phyloP scores from a whole-genome alignment of 2,113 vertebrate species.

The Falcunculus frontatus region DNA sequence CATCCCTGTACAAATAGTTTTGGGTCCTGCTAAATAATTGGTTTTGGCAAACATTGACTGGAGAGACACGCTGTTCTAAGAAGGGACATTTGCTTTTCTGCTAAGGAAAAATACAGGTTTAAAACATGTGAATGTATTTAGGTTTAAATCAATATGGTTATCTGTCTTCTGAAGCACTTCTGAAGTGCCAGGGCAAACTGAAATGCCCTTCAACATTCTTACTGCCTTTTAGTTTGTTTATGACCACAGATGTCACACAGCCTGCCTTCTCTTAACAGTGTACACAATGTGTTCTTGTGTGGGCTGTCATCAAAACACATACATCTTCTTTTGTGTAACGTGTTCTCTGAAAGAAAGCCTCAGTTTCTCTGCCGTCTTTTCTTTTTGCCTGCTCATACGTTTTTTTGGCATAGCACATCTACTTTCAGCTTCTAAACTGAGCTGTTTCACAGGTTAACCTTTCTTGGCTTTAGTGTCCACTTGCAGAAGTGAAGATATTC shows the following conservation, averaged over 20 bases:
- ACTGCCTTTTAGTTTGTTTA: background rate
- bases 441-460: background rate
- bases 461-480: background rate
- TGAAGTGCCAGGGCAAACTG: background rate
- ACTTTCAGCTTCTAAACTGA: background rate
- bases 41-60: background rate
- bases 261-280: background rate
- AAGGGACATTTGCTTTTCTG: background rate
- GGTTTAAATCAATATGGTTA: background rate
- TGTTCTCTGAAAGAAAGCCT: background rate
- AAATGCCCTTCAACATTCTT: background rate
- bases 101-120: background rate
- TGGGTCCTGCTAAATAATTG: background rate
- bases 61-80: background rate
- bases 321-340: background rate
- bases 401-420: background rate
- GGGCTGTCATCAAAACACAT: background rate
- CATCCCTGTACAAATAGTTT: background rate
- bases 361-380: background rate
- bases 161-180: background rate
- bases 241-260: background rate
- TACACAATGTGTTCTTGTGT: background rate
- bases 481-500: background rate
- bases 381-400: background rate
- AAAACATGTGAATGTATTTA: background rate